Evolutionary conservation across 2,888 invertebrate genomes (phyloP), one percentile per base, ranked within the genome.

Genomic region (Theretra japonica): DNA sequence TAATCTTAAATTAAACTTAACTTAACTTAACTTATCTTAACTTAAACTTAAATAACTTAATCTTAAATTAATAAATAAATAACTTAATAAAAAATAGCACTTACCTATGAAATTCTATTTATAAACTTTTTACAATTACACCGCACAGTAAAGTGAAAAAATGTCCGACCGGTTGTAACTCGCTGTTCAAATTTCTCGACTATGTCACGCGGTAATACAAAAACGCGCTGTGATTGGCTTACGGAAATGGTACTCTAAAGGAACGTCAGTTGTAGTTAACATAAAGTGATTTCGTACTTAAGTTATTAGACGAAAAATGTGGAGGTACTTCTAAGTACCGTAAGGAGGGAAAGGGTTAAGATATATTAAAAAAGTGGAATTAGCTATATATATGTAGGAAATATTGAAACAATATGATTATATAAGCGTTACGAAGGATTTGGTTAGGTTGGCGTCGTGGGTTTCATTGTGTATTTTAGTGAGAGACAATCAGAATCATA

Each of bases 31-130:
- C n/a, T n/a, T n/a, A n/a, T n/a, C n/a, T n/a, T n/a, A n/a, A n/a
- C n/a, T n/a, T n/a, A n/a, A n/a, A n/a, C n/a, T n/a, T n/a, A n/a
- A n/a, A n/a, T n/a, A n/a, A n/a, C n/a, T n/a, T n/a, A n/a, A n/a
- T n/a, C n/a, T n/a, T n/a, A n/a, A n/a, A n/a, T n/a, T n/a, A n/a
- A n/a, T n/a, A n/a, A n/a, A 74, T 73, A 71, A 72, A 73, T 41
- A 71, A 72, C 70, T 68, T 70, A 73, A 73, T 30, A 74, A 74
- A 74, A 69, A 69, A 70, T 72, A 69, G 70, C 41, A 70, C 74
- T 70, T 72, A 74, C 71, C 74, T 69, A 59, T 71, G 70, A 72
- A 69, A 74, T 72, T 72, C 71, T 72, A 72, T 65, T 72, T 74
- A 65, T 74, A 74, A 74, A 70, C 56, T 15, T 69, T 72, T 72